A percentile compares a stretch with the other conserved stretches of the same genome.
Evolutionary conservation across 2,888 invertebrate species (phyloP).

Genomic region (Lapara coniferarum): DNA sequence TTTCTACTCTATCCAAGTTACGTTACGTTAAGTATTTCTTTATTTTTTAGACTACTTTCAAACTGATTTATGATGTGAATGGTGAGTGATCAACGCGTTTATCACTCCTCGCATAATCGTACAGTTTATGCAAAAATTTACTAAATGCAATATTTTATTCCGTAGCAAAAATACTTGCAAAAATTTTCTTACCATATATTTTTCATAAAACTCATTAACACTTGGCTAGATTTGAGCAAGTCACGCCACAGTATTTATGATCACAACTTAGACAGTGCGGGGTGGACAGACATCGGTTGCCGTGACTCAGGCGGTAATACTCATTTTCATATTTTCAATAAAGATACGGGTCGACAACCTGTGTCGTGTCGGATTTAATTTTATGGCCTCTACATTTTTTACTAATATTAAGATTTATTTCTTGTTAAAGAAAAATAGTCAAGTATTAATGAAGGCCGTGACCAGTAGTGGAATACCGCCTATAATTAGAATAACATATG

Average conservation of each 20-base stretch:
- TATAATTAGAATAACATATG: no score
- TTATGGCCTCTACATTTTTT: background rate
- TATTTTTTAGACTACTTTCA: no score
- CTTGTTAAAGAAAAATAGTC: no score
- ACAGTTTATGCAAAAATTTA: no score
- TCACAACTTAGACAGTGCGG: conserved; percentile 44
- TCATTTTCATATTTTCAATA: conserved; percentile 67
- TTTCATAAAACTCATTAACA: conserved; percentile 21
- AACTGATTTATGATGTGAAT: no score
- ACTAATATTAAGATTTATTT: background rate
- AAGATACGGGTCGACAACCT: conserved; percentile 57
- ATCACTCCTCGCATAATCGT: no score
- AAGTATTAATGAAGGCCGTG: no score
- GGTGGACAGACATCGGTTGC: conserved; percentile 38
- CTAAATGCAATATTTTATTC: no score
- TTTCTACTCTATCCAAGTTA: no score
- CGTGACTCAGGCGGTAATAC: conserved; percentile 58
- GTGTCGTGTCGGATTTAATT: conserved; percentile 26
- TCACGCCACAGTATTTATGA: conserved; percentile 42
- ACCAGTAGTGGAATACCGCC: no score
- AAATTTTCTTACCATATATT: background rate
- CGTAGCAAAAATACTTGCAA: background rate
- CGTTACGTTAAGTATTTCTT: no score
- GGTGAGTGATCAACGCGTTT: no score
- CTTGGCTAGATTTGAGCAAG: conserved; percentile 36